Evolutionary conservation across 2,797 vertebrate species (phyloP), one percentile per base, ranked within the genome.

Genomic region (Notoglanidium macrostoma): DNA sequence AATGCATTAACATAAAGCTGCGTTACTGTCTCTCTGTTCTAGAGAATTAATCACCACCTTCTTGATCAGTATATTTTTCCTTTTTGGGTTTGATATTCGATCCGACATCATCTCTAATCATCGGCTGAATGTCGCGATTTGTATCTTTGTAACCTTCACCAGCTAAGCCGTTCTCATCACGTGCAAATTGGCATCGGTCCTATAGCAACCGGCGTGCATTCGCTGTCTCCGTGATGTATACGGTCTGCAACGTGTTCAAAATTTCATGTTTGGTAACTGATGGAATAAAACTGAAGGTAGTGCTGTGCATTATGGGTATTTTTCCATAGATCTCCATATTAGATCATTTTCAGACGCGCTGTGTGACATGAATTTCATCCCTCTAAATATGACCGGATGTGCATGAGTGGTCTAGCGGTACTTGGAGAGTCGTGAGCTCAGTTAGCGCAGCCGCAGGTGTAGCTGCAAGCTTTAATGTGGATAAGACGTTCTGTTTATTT

Each of bases 191-290:
- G 9, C 49, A 6, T 55, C 10, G 51, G 35, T 77, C 21, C 49
- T 21, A 35, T 55, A 55, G 51, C 29, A 5, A 55, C 51, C 17
- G 1, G 2, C 26, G 44, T 49, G 26, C 26, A 8, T 29, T 1
- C 11, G 0, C 8, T 1, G 40, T 23, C 17, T 5, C 11, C 0
- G 70, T 23, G 10, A 2, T 21, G 35, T 1, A 0, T 23, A 15
- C 0, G 17, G 19, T 57, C 29, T 21, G 9, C 35, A 4, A 51
- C 2, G 14, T n/a, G 46, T 51, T 76, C n/a, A 26, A n/a, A 19
- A 29, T 6, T 7, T 4, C 29, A 12, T 11, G n/a, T 57, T 21
- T 29, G 51, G 15, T 80, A 40, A 61, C 78, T 44, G 78, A 61
- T 44, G 54, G 32, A 59, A 44, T 80, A 80, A 26, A 26, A 3